Evolutionary conservation across 30 jellyfish, hydroid and myxozoan genomes (phyloP).

Genomic region (Mastigias papua): DNA sequence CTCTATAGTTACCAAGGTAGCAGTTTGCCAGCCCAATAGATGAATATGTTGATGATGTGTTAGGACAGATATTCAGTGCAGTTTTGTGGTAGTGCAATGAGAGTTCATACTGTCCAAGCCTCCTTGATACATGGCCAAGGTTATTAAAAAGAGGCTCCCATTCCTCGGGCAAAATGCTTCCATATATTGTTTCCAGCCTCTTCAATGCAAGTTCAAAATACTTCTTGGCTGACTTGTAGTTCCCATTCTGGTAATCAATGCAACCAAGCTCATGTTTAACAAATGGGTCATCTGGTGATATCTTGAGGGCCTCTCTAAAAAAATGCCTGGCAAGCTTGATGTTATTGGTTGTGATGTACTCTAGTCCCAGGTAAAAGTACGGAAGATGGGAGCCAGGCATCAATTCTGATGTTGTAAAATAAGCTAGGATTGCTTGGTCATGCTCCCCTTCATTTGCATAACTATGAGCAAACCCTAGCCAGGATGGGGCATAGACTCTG

Average conservation of each 20-base stretch:
- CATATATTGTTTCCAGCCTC: slow-evolving; percentile 49
- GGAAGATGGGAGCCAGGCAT: slow-evolving; percentile 99
- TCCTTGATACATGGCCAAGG: slow-evolving; percentile 89
- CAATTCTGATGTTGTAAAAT: slow-evolving; percentile 82
- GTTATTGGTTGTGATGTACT: slow-evolving; percentile 80
- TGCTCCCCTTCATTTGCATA: slow-evolving; percentile 96
- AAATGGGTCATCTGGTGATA: slow-evolving; percentile 93
- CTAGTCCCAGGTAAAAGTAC: slow-evolving; percentile 78
- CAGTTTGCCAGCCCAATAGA: slow-evolving; percentile 85
- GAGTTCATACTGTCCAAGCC: slow-evolving; percentile 68
- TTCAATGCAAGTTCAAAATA: slow-evolving; percentile 75
- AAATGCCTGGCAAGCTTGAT: slow-evolving; percentile 80
- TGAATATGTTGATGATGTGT: slow-evolving; percentile 81
- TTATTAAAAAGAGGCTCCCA: slow-evolving; percentile 93
- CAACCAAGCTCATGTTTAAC: slow-evolving; percentile 90
- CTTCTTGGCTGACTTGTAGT: slow-evolving; percentile 79
- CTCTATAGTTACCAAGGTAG: slow-evolving; percentile 48
- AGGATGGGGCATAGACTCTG: slow-evolving; percentile 90
- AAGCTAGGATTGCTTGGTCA: slow-evolving; percentile 96
- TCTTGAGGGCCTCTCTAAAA: slow-evolving; percentile 84
- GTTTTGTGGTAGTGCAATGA: slow-evolving; percentile 77
- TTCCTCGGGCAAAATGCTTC: slow-evolving; percentile 63
- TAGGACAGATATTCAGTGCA: slow-evolving; percentile 76
- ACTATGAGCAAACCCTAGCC: slow-evolving; percentile 99
- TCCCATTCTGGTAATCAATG: slow-evolving; percentile 85